A percentile compares a stretch with the other conserved stretches of the same genome.
Evolutionary conservation across 2,888 invertebrate species (phyloP).

Genomic region (Lasius fuliginosus): DNA sequence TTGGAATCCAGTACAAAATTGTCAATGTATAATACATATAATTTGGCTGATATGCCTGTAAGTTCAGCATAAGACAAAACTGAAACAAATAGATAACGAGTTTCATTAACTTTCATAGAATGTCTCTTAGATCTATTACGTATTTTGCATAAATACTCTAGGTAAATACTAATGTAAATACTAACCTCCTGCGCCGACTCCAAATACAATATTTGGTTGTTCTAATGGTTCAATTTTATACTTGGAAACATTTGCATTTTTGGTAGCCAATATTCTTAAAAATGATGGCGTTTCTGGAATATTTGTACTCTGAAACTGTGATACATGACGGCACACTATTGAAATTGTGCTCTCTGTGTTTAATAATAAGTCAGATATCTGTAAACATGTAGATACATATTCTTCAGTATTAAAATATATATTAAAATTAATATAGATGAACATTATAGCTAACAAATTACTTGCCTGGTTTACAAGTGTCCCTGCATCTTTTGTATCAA

Average conservation of each 20-base stretch:
- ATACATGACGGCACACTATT: constrained; percentile 79
- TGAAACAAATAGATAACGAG: constrained; percentile 70
- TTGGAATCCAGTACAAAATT: constrained; percentile 81
- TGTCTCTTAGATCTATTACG: neutral
- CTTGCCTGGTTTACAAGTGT: constrained; percentile 79
- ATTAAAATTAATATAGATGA: neutral
- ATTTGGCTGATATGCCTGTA: constrained; percentile 75
- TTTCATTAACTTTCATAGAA: constrained; percentile 50
- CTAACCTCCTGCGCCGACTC: constrained; percentile 83
- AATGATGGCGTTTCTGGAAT: constrained; percentile 73
- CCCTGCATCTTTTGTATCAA: constrained; percentile 79
- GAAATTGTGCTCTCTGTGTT: constrained; percentile 75
- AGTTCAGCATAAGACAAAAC: constrained; percentile 82
- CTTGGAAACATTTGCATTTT: constrained; percentile 69
- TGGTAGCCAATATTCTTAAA: constrained; percentile 78
- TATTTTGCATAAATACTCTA: constrained; percentile 4
- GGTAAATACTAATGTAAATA: constrained; percentile 26
- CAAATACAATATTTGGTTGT: constrained; percentile 83
- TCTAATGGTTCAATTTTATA: constrained; percentile 73
- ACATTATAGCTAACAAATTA: constrained; percentile 8
- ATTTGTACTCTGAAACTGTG: constrained; percentile 77
- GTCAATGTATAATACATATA: constrained; percentile 82
- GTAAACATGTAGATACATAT: constrained; percentile 54
- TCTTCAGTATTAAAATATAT: neutral
- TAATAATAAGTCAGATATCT: constrained; percentile 79